phyloP scores from a whole-genome alignment of 2,797 vertebrate species.

The Hippopotamyrus pictus region DNA sequence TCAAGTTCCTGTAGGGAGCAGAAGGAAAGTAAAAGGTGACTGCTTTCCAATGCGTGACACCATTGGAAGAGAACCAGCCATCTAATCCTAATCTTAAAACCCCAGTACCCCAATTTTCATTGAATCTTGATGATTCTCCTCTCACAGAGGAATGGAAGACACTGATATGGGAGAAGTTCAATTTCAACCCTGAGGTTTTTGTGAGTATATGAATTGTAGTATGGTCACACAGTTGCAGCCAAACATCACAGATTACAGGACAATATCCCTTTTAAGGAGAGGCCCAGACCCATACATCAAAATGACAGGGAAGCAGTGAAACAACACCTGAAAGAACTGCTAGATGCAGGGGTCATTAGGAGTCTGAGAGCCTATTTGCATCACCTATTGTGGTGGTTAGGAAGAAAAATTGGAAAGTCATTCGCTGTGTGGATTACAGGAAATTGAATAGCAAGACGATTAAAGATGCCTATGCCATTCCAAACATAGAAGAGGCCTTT shows the following conservation, averaged over 20 bases:
- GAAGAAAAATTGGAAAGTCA: not conserved
- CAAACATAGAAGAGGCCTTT: not conserved
- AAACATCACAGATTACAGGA: not conserved
- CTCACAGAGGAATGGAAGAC: not conserved
- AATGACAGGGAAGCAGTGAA: not conserved
- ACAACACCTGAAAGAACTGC: not conserved
- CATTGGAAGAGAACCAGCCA: not conserved
- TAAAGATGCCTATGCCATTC: not conserved
- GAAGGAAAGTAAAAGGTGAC: too few species aligned
- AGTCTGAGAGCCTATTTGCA: not conserved
- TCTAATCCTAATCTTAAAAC: not conserved
- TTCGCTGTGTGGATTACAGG: not conserved
- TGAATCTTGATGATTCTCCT: not conserved
- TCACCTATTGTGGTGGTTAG: not conserved
- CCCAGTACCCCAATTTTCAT: not conserved
- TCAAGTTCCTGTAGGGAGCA: too few species aligned
- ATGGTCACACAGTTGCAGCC: not conserved
- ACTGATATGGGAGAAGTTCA: not conserved
- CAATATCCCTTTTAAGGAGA: not conserved
- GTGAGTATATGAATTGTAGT: not conserved
- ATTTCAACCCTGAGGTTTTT: not conserved
- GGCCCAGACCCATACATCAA: not conserved
- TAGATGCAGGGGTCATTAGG: not conserved
- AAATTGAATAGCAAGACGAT: not conserved
- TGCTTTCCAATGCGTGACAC: not conserved